Conservation (phyloP, 2,113 vertebrate genomes). For the Phyllostomus discolor region DNA sequence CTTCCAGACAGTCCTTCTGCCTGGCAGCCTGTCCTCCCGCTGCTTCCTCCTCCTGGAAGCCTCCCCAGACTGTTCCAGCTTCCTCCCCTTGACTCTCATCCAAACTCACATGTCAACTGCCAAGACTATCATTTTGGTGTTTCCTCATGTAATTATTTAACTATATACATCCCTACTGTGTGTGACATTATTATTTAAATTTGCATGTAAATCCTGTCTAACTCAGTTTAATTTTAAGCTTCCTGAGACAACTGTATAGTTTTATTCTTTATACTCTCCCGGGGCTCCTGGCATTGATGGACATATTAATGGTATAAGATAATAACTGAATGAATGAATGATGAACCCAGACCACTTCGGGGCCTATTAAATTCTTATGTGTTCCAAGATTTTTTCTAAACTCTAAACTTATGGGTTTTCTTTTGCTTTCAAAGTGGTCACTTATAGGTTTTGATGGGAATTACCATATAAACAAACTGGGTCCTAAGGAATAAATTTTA, state of each 20-base stretch:
- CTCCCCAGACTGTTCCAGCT: background rate
- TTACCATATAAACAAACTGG: background rate
- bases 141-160: background rate
- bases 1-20: fast-evolving
- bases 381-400: background rate
- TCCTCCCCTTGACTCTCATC: background rate
- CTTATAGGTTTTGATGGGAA: background rate
- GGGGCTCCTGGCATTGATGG: no score
- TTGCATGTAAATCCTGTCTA: background rate
- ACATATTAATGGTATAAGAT: background rate
- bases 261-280: background rate
- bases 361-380: background rate
- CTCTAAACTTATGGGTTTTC: background rate
- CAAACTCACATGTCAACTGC: background rate
- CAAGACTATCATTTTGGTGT: background rate
- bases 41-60: background rate
- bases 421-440: background rate
- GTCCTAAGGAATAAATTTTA: background rate
- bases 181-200: background rate
- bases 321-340: background rate
- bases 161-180: background rate
- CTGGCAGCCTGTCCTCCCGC: fast-evolving
- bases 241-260: background rate
- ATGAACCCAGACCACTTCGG: background rate
- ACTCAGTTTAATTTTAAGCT: background rate